Conservation (phyloP, 2,797 vertebrate species). For the Selene dorsalis region DNA sequence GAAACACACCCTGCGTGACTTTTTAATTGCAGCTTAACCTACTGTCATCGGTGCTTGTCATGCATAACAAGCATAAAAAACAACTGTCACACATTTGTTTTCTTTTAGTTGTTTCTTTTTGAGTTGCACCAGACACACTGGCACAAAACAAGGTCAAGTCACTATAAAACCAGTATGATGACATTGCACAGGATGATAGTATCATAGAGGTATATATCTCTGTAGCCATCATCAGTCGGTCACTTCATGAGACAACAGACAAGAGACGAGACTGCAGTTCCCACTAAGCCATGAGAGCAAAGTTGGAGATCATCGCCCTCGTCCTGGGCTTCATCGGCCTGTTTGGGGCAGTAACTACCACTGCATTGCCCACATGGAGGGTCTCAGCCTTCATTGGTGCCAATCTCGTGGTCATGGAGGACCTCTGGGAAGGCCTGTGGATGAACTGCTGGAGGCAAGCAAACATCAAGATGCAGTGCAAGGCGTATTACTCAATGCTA, state of each 20-base stretch:
- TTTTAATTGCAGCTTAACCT: neutral
- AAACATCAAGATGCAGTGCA: constrained; percentile 89
- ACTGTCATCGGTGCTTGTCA: neutral
- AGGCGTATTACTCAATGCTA: constrained; percentile 88
- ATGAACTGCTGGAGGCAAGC: constrained; percentile 88
- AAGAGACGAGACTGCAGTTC: neutral
- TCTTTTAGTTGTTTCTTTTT: neutral
- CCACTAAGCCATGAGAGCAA: constrained; percentile 69
- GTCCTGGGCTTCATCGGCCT: constrained; percentile 84
- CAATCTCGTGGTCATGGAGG: constrained; percentile 90
- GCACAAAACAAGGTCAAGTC: neutral
- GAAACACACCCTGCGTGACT: neutral
- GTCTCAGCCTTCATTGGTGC: constrained; percentile 90
- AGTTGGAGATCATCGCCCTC: constrained; percentile 82
- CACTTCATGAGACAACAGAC: neutral
- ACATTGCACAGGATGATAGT: constrained; percentile 56
- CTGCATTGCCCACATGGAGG: constrained; percentile 89
- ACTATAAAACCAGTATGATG: constrained; percentile 68
- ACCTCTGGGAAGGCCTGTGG: constrained; percentile 91
- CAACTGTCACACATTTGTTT: neutral
- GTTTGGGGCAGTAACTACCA: constrained; percentile 83
- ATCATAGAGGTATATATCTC: constrained; percentile 5
- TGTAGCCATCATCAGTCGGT: neutral
- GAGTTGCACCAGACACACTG: neutral
- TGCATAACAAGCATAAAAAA: neutral